Base-by-base conservation (phyloP, 2,113 vertebrate species). In the Aplodontia rufa region DNA sequence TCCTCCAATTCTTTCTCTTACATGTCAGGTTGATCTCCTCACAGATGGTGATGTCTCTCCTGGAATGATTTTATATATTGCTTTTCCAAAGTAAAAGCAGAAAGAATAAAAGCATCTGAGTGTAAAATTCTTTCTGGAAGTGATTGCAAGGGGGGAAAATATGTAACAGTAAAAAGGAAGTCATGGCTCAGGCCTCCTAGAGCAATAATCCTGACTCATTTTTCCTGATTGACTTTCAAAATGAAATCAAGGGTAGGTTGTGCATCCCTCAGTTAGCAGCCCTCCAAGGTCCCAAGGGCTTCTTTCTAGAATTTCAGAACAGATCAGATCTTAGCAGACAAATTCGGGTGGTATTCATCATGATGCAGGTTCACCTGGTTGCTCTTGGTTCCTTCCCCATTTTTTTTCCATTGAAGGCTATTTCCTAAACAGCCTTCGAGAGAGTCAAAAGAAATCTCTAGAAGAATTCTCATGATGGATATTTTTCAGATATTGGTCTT, bases 1-100 rank as follows among this genome's bases (percentile, higher is more conserved):
- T 53, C 28, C 68, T 75, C 58, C 74, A 95, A 97, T 97, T 88
- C 89, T 94, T 92, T 97, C 64, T 96, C 91, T 53, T 97, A 97
- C 82, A 95, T 17, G 51, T 96, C 76, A 78, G 62, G 79, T 97
- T 98, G 75, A 87, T 94, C 88, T 92, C 82, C 92, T 96, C 94
- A 96, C 96, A 94, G 88, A 95, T 97, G 89, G 45, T 55, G 4
- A 3, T 86, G 90, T 97, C 68, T 30, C 47, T 76, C 60, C 55
- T 95, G 40, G 42, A 97, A 90, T 97, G 85, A 97, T 96, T 97
- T 96, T 92, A 95, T 83, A 60, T 91, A 90, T 90, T 95, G 42
- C 78, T 69, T 17, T 74, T 87, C 45, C 49, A 91, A 88, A 84
- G 85, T 68, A 68, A 78, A 1, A 78, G 12, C 0, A 26, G 9